Percentiles rank a stretch among this genome's conserved stretches.
These are phyloP conservation scores for Pachycephus smyrnensis DNA, from an alignment of 2,888 invertebrate species.

Conservation along the genomic window DNA sequence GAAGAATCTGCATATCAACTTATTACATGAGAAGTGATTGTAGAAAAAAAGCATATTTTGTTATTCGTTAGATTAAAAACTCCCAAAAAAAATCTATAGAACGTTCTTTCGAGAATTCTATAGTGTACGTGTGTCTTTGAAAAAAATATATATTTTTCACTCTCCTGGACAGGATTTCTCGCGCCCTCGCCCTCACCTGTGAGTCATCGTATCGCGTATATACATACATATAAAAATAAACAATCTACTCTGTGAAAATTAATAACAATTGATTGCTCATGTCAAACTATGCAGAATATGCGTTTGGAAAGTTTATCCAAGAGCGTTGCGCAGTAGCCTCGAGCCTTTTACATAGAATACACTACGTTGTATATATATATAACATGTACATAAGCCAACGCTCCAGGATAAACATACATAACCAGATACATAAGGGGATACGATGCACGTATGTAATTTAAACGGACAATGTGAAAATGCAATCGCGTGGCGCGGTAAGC, in stretches of 20 bases:
- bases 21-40: background rate
- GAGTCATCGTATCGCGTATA: background rate
- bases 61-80: background rate
- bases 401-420: background rate
- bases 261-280: background rate
- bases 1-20: background rate
- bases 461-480: background rate
- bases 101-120: background rate
- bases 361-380: background rate
- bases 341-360: background rate
- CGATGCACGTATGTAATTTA: background rate
- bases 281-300: background rate
- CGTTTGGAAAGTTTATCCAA: background rate
- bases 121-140: background rate
- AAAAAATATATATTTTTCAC: background rate
- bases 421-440: background rate
- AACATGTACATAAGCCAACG: slow-evolving; percentile 11
- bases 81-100: background rate
- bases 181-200: background rate
- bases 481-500: background rate
- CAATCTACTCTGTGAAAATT: background rate
- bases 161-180: background rate
- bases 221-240: background rate
- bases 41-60: background rate
- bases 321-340: background rate